Percentiles rank a stretch among this genome's conserved stretches.
Conservation (phyloP, 2,113 vertebrate species). For the Sprattus sprattus region DNA sequence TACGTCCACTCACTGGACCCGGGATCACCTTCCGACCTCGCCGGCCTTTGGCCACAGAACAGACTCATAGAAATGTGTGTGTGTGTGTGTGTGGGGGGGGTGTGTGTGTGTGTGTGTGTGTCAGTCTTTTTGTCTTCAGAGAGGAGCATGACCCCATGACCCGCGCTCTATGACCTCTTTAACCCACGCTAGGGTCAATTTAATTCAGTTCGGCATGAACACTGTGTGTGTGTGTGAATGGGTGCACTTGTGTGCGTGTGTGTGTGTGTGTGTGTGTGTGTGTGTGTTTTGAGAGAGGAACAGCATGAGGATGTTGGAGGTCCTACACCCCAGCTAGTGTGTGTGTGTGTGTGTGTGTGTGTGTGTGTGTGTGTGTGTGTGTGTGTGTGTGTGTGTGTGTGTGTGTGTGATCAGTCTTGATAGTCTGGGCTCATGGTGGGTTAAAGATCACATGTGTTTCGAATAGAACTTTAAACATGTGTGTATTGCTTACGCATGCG, state of each 20-base stretch:
- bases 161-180: no score
- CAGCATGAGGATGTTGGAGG: no score
- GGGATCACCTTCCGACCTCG: no score
- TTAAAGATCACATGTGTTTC: no score
- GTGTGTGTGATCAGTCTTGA: no score
- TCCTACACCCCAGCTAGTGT: background rate
- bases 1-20: no score
- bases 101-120: background rate
- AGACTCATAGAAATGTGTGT: background rate
- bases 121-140: background rate
- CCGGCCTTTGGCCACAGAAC: background rate
- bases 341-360: background rate
- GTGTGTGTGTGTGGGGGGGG: background rate
- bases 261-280: background rate
- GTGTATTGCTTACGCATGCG: no score
- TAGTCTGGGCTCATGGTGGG: no score
- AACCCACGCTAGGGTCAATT: no score
- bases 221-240: conserved; percentile 31
- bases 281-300: no score
- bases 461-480: no score
- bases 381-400: no score
- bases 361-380: background rate
- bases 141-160: background rate
- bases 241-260: background rate
- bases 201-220: conserved; percentile 53